A percentile compares a stretch with the other conserved stretches of the same genome.
These are phyloP conservation scores for Trematocara variabile DNA, from an alignment of 2,113 vertebrate species.

Conservation along the genomic window DNA sequence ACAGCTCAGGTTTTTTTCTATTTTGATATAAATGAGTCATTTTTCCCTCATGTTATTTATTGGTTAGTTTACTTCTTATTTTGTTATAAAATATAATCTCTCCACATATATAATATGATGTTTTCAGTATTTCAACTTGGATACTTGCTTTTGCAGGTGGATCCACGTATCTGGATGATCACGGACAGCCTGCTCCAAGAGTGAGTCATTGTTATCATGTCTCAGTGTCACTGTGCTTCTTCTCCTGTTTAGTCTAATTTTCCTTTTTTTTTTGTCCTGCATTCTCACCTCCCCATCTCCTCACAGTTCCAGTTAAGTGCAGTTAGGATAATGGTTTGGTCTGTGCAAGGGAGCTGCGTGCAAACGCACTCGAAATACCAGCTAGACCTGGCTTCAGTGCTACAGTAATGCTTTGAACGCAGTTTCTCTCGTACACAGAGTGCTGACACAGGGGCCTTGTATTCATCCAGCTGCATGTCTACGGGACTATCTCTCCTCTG, in stretches of 20 bases:
- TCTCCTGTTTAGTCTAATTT: background rate
- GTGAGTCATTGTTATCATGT: constrained; percentile 66
- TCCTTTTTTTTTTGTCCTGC: rapidly evolving
- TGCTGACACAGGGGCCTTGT: constrained; percentile 60
- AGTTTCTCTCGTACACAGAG: background rate
- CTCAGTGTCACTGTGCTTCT: background rate
- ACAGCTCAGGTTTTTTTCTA: background rate
- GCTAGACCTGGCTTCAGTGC: constrained; percentile 32
- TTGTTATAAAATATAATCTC: background rate
- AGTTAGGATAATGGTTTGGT: constrained; percentile 37
- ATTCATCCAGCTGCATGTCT: constrained; percentile 62
- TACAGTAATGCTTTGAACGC: constrained; percentile 55
- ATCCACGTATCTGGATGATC: constrained; percentile 94
- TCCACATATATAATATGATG: background rate
- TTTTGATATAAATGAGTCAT: background rate
- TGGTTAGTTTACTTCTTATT: background rate
- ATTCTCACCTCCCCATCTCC: background rate
- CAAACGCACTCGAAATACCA: constrained; percentile 48
- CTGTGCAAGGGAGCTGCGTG: constrained; percentile 37
- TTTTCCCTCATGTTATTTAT: background rate
- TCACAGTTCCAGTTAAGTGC: constrained; percentile 9
- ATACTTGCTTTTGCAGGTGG: constrained; percentile 75
- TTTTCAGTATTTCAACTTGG: background rate
- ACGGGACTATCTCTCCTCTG: constrained; percentile 43
- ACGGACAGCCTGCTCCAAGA: constrained; percentile 83